phyloP scores from a whole-genome alignment of 2,113 vertebrate species.

The human region DNA sequence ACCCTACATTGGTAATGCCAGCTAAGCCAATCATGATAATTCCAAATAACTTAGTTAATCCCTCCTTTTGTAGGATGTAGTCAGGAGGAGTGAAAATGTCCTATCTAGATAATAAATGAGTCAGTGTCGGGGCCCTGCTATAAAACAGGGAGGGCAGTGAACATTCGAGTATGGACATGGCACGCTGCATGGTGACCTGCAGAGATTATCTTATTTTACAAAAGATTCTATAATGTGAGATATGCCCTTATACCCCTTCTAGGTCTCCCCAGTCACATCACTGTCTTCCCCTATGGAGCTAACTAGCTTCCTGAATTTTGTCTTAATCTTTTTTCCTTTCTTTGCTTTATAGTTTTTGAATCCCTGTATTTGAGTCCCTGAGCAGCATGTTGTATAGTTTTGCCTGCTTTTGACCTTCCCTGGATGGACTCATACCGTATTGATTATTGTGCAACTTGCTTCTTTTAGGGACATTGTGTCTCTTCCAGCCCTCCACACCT shows the following conservation, averaged over 20 bases:
- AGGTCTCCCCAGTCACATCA: fast-evolving
- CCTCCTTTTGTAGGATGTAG: not conserved
- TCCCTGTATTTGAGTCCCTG: fast-evolving
- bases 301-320: not conserved
- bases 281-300: not conserved
- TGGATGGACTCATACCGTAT: fast-evolving
- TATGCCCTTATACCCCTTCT: fast-evolving
- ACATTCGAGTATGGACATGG: fast-evolving
- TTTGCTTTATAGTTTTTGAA: not conserved
- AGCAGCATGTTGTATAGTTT: fast-evolving
- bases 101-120: no score
- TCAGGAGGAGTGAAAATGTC: not conserved
- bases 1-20: not conserved
- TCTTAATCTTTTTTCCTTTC: not conserved
- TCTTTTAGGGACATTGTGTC: not conserved
- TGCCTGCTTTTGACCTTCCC: not conserved
- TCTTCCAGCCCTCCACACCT: not conserved
- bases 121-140: fast-evolving
- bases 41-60: not conserved
- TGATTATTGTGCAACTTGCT: not conserved
- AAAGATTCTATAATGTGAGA: not conserved
- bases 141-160: fast-evolving
- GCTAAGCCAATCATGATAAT: not conserved
- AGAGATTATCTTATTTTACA: not conserved
- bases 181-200: fast-evolving